Conservation (phyloP, 2,113 vertebrate genomes). For the Geothlypis trichas region DNA sequence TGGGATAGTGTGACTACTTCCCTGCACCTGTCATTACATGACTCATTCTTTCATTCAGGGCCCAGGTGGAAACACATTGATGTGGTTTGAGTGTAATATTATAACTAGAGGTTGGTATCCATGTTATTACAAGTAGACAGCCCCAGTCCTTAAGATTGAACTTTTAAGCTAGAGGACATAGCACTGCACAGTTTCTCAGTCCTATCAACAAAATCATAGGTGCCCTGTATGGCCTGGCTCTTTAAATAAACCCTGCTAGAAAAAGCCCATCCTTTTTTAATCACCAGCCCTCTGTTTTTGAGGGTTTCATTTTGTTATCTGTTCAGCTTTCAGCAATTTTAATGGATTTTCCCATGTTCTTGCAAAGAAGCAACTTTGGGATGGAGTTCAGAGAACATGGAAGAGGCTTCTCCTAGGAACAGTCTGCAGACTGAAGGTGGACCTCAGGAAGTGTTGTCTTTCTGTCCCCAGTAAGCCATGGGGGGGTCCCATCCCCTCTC, state of each 20-base stretch:
- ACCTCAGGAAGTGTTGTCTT: background rate
- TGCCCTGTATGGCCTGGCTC: background rate
- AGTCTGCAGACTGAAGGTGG: background rate
- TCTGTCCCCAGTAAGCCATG: background rate
- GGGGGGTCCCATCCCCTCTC: background rate
- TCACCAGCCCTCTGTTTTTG: background rate
- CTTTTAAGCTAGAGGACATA: background rate
- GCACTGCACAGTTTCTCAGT: background rate
- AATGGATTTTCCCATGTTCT: background rate
- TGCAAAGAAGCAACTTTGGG: background rate
- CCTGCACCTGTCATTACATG: slow-evolving; percentile 58
- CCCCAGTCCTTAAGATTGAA: background rate
- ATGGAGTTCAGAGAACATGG: background rate
- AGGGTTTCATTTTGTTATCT: background rate
- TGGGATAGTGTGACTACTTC: slow-evolving; percentile 29
- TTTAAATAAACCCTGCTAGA: background rate
- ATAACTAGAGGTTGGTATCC: slow-evolving; percentile 36
- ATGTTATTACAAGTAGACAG: background rate
- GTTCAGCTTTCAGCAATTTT: background rate
- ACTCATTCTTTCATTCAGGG: slow-evolving; percentile 43
- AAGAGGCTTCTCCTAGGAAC: background rate
- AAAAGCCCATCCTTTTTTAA: background rate
- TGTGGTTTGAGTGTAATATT: slow-evolving; percentile 57
- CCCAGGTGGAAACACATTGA: slow-evolving; percentile 49
- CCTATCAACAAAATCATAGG: background rate